Base-by-base conservation (phyloP, 2,797 vertebrate genomes). In the Ataeniobius toweri region DNA sequence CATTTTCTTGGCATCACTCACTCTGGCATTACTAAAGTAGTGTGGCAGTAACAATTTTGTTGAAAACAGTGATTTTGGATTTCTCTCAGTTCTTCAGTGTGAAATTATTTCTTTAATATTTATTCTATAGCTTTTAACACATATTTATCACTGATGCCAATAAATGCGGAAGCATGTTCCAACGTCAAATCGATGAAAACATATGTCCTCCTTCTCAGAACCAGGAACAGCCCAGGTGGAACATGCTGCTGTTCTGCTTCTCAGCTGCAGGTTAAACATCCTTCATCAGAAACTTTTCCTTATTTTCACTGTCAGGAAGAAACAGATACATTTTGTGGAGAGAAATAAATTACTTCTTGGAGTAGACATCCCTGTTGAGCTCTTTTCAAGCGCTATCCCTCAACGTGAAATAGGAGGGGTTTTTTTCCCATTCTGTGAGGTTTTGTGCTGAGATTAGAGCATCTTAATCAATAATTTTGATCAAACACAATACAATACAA, bases 351-450 rank as follows among this genome's bases (percentile, higher is more conserved):
- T 67, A 22, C 28, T 10, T 58, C 20, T 8, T 41, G 26, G 36
- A 74, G 28, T 75, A 16, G 56, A 80, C 14, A 31, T 76, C 16
- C 20, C 0, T 13, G 39, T 55, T 56, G 48, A 75, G 36, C 44
- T 53, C 71, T 12, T 83, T 56, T 24, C 0, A 56, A 59, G 14
- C 39, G 39, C 50, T 73, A 36, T 76, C 22, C 63, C 20, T 24
- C 7, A 0, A 39, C 41, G 18, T 12, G 31, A 36, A 58, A n/a
- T n/a, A 20, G 44, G 24, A 61, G 68, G 48, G 48, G 12, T 20
- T 20, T 56, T 55, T 44, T 56, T 9, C 61, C 28, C 65, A 76
- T 76, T 78, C 41, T 78, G 68, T 83, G 6, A 63, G 24, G 51
- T 80, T 73, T 76, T 77, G 26, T 81, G 48, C n/a, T 44, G 36